Percentiles rank a stretch among this genome's conserved stretches.
Evolutionary conservation across 2,888 invertebrate genomes (phyloP).

Genomic region (Drosophila gaucha): DNA sequence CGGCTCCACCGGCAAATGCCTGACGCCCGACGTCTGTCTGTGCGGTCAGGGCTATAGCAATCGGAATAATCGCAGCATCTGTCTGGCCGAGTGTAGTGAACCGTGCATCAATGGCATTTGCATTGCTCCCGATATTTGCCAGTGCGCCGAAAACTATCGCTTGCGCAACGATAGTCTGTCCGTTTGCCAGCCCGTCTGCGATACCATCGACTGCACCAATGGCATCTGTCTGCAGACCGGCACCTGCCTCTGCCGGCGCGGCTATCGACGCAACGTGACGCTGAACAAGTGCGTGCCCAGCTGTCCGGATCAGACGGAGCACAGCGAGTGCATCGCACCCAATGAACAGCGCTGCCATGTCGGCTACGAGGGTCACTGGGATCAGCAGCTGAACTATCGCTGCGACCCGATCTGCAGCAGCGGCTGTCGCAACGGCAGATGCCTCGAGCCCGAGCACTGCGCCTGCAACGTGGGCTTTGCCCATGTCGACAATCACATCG

Average conservation of each 20-base stretch:
- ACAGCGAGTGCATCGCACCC: constrained; percentile 84
- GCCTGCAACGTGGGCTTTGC: constrained; percentile 74
- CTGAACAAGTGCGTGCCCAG: constrained; percentile 71
- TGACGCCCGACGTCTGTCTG: constrained; percentile 74
- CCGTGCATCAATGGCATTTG: constrained; percentile 79
- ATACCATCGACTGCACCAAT: constrained; percentile 81
- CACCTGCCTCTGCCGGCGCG: constrained; percentile 86
- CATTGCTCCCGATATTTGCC: constrained; percentile 76
- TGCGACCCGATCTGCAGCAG: constrained; percentile 81
- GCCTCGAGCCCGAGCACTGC: constrained; percentile 85
- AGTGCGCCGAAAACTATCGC: constrained; percentile 70
- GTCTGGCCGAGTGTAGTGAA: constrained; percentile 75
- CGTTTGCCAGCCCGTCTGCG: constrained; percentile 83
- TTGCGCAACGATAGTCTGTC: constrained; percentile 65
- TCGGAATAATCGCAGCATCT: constrained; percentile 60
- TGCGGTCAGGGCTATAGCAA: constrained; percentile 79
- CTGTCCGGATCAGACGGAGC: constrained; percentile 75
- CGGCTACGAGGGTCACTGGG: constrained; percentile 77
- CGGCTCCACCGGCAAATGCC: constrained; percentile 73
- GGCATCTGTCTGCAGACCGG: constrained; percentile 86
- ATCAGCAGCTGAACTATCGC: constrained; percentile 53
- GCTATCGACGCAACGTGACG: constrained; percentile 77
- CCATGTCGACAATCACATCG: constrained; percentile 54
- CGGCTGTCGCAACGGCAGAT: constrained; percentile 77
- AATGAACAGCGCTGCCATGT: constrained; percentile 85